Evolutionary conservation across 2,797 vertebrate genomes (phyloP).

Genomic region (Gephyroberyx darwinii): DNA sequence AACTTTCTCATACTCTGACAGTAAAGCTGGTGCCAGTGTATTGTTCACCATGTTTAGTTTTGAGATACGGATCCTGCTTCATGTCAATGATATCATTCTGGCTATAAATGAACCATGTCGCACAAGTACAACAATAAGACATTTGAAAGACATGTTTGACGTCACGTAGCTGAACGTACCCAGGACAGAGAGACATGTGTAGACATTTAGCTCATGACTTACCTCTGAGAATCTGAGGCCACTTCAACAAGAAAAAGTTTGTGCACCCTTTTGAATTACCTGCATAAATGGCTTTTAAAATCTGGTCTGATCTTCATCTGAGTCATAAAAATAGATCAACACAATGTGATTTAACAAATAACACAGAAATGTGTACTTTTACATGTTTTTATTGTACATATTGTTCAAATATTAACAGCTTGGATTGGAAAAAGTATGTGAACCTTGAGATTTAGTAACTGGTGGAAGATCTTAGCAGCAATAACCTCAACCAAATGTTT

Average conservation of each 20-base stretch:
- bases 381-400: too few species aligned
- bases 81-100: slow-evolving; percentile 60
- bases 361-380: too few species aligned
- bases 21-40: slow-evolving; percentile 52
- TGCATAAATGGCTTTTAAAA: too few species aligned
- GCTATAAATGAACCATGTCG: slow-evolving; percentile 38
- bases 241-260: slow-evolving; percentile 26
- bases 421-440: too few species aligned
- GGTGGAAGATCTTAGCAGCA: too few species aligned
- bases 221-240: slow-evolving; percentile 22
- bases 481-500: too few species aligned
- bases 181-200: slow-evolving; percentile 19
- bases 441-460: too few species aligned
- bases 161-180: slow-evolving; percentile 54
- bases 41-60: slow-evolving; percentile 71
- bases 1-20: slow-evolving; percentile 19
- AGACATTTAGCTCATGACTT: slow-evolving; percentile 42
- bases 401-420: too few species aligned
- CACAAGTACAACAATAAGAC: slow-evolving; percentile 26
- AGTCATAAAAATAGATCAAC: too few species aligned
- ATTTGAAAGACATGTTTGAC: slow-evolving; percentile 30
- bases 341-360: too few species aligned
- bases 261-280: slow-evolving; percentile 4
- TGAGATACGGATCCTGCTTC: slow-evolving; percentile 52
- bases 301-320: too few species aligned